Base-by-base conservation (phyloP, 2,888 invertebrate genomes). In the Drosophila atripex region DNA sequence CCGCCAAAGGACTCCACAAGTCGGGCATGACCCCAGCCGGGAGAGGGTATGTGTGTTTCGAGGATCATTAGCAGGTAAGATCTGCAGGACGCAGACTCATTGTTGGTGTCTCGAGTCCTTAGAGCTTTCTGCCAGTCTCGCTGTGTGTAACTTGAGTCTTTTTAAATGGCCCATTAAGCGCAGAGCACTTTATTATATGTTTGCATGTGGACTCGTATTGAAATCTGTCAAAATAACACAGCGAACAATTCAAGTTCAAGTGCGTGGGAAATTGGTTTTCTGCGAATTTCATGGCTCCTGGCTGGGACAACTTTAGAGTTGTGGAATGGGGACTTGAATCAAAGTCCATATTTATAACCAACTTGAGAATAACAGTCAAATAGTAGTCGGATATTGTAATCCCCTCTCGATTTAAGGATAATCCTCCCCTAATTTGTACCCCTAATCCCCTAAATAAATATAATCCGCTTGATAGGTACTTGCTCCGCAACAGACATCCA, bases 241-340 rank as follows among this genome's bases (percentile, higher is more conserved):
- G 53, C 49, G 46, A 49, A 64, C 80, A 79, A 80, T 78, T 88
- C 88, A 80, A 80, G 80, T 88, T 88, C 86, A 83, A 88, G 86
- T 84, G 88, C 85, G 85, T 85, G 85, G 88, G 85, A 85, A 88
- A 74, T 72, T 75, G 21, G 23, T 63, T 63, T 88, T 85, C 88
- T 72, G 70, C 79, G 85, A 85, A 85, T 74, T 72, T 32, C 50
- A 32, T n/a, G 16, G n/a, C 3, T 38, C 12, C 14, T n/a, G 4
- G 3, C 6, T 6, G 12, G 18, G 25, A 14, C 3, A 9, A n/a
- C 3, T 4, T 35, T 4, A 35, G 14, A 14, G n/a, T 5, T 1
- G 1, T 14, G 11, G 1, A 2, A 38, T 38, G 4, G 3, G 39
- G 39, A 41, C 16, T 16, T 8, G 2, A 2, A 35, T 1, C 6